Base-by-base conservation (phyloP, 1,140 invertebrate genomes). In the Belonocnema kinseyi region DNA sequence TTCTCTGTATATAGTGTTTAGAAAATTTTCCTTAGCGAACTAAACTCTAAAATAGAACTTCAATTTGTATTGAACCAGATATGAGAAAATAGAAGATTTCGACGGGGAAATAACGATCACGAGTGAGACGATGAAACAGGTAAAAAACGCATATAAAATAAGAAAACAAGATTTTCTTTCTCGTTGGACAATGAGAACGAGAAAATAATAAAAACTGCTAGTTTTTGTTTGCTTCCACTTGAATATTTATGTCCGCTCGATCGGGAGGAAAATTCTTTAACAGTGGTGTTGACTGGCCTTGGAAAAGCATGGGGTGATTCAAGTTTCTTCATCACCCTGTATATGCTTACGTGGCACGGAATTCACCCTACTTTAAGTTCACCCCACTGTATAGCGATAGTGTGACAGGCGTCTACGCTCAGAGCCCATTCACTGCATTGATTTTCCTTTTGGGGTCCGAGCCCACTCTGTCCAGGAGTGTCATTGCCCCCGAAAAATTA, bases 391-490 rank as follows among this genome's bases (percentile, higher is more conserved):
- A 66, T 72, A 76, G 81, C 79, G 81, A 88, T 87, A 86, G 85
- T 86, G 85, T 82, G 83, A 86, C 85, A 83, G 84, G 79, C 83
- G 84, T 79, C 83, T 79, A 83, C 78, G 85, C 82, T 86, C 76
- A 76, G 82, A 87, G 85, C 84, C 85, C 84, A 87, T 88, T 88
- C 85, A 80, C 86, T 61, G 85, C 88, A 88, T 89, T 87, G 88
- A 89, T 89, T 88, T 88, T 88, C 84, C 85, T 88, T 88, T 87
- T 84, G 82, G 82, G 83, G 82, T 83, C 83, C 85, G 82, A 78
- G 80, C 78, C 77, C 77, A 78, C 80, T 82, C 78, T 79, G 81
- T 81, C 66, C 73, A 58, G 73, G 82, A 80, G 73, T 86, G 85
- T 87, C 83, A 84, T 85, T 87, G 86, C 83, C 83, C 81, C 78